Conservation (phyloP, 1,140 invertebrate genomes). For the Pteromalus puparum region DNA sequence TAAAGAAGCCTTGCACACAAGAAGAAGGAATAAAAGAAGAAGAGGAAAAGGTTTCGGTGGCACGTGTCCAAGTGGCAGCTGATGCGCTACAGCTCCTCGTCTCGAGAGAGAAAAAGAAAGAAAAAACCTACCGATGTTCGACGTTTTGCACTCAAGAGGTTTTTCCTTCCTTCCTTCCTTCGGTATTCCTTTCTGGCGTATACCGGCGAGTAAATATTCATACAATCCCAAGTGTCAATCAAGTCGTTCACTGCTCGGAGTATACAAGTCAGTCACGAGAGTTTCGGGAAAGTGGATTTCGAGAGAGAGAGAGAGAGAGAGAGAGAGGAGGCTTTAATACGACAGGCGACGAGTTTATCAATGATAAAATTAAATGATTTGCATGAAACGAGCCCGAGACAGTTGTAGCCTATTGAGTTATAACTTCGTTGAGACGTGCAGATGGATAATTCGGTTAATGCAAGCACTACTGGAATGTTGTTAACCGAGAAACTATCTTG, state of each 20-base stretch:
- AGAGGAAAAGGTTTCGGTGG: conserved; percentile 52
- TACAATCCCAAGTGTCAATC: background rate
- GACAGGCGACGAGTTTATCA: background rate
- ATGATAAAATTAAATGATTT: background rate
- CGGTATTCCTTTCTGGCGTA: background rate
- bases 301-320: too few species aligned
- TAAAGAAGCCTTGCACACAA: background rate
- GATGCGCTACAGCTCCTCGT: conserved; percentile 55
- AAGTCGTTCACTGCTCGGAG: background rate
- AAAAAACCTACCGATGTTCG: conserved; percentile 28
- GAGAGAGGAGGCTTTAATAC: background rate
- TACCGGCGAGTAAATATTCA: background rate
- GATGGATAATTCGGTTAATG: background rate
- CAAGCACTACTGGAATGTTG: too few species aligned
- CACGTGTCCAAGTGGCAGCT: conserved; percentile 67
- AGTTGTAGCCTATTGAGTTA: background rate
- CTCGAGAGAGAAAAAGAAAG: conserved; percentile 41
- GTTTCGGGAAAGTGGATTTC: background rate
- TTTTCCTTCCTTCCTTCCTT: conserved; percentile 37
- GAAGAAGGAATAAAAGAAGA: conserved; percentile 14
- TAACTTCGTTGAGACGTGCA: background rate
- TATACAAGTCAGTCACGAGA: background rate
- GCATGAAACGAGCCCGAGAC: background rate
- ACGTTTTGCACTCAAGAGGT: conserved; percentile 41
- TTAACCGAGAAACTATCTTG: too few species aligned